Percentiles rank a stretch among this genome's conserved stretches.
These are phyloP conservation scores for Drepana arcuata DNA, from an alignment of 1,140 invertebrate genomes.

Conservation along the genomic window DNA sequence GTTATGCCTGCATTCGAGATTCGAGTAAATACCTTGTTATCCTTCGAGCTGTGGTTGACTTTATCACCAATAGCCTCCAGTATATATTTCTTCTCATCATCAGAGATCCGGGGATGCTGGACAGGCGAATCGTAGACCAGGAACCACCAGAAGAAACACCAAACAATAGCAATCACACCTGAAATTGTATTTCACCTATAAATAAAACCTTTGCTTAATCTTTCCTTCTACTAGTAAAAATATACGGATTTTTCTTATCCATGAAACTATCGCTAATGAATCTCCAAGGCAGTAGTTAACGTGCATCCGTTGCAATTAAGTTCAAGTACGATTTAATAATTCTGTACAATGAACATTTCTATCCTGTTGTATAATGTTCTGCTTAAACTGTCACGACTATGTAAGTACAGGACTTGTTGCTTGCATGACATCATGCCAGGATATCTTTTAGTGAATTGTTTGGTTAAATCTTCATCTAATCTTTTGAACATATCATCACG, in stretches of 20 bases:
- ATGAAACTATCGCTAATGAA: background rate
- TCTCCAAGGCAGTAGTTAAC: background rate
- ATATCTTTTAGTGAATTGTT: too few relatives aligned
- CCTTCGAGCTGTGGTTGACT: conserved; percentile 40
- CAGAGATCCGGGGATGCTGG: conserved; percentile 81
- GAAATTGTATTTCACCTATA: conserved; percentile 16
- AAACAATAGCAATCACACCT: conserved; percentile 74
- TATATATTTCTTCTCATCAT: conserved; percentile 85
- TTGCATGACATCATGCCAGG: too few relatives aligned
- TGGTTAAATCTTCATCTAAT: too few relatives aligned
- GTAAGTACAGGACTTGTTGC: too few relatives aligned
- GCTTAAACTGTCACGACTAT: too few relatives aligned
- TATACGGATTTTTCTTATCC: background rate
- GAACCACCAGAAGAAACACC: conserved; percentile 76
- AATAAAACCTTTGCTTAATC: too few relatives aligned
- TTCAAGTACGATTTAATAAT: background rate
- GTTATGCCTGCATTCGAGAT: too few relatives aligned
- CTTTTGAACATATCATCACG: too few relatives aligned
- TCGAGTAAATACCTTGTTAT: conserved; percentile 50
- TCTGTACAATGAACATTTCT: conserved; percentile 2
- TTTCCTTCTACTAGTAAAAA: background rate
- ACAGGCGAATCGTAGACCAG: conserved; percentile 81
- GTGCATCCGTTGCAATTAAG: background rate
- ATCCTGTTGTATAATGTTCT: too few relatives aligned
- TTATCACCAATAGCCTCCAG: conserved; percentile 68